Base-by-base conservation (phyloP, 2,113 vertebrate species). In the Sterrhoptilus dennistouni region DNA sequence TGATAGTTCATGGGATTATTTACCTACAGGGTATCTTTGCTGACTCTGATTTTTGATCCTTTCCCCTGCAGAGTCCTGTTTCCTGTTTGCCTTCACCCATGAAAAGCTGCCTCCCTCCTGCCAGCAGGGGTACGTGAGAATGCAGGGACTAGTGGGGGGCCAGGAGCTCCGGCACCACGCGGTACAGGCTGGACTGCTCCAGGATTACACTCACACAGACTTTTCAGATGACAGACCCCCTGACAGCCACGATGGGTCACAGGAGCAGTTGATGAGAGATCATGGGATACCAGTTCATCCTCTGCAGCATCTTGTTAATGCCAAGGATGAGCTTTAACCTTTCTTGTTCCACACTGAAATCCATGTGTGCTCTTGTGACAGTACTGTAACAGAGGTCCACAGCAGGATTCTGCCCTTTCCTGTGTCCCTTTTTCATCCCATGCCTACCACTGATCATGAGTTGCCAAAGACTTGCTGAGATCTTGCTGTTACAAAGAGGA, bases 61-160 rank as follows among this genome's bases (percentile, higher is more conserved):
- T 72, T 93, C 11, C 16, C 18, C 66, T 59, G 8, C 85, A 99
- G 99, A 99, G 74, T 98, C 99, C 59, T 99, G 99, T 93, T 99
- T 99, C 97, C 98, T 97, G 52, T 98, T 98, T 35, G 94, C 98
- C 44, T 98, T 99, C n/a, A 99, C 98, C 13, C 98, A 77, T 78
- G 98, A 97, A 92, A 98, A 96, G 94, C 98, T 98, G 63, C 99
- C 99, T 8, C 97, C 98, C 78, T 99, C 98, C 94, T 99, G 99
- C 93, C 98, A 90, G 90, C 98, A 98, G 44, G 99, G 99, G 6
- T 99, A 99, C 53, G 8, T 98, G 76, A 97, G 95, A 81, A 98
- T 75, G 94, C 98, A 98, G 81, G 99, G 99, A 8, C 97, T 99
- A 0, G 0, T 97, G 60, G 98, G 95, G 20, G 97, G 83, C 8